phyloP scores from a whole-genome alignment of 1,140 invertebrate genomes.

The Tribolium castaneum region DNA sequence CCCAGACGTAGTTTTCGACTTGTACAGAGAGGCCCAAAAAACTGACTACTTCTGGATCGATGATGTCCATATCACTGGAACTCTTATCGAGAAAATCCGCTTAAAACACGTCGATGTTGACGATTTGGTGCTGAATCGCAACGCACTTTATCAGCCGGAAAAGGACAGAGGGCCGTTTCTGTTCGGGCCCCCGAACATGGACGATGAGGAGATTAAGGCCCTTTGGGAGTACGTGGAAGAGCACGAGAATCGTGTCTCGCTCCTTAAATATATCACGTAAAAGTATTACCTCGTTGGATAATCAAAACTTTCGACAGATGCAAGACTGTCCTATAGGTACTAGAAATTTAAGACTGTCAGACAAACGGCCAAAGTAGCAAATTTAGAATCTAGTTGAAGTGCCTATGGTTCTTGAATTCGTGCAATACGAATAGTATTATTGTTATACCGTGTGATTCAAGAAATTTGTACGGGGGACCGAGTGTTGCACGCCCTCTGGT shows the following conservation, averaged over 20 bases:
- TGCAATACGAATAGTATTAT: conserved; percentile 32
- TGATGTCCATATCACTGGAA: conserved; percentile 84
- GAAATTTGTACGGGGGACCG: neutral
- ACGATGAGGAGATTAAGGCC: conserved; percentile 50
- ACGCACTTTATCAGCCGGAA: no score
- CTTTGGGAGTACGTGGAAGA: conserved; percentile 53
- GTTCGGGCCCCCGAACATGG: conserved; percentile 53
- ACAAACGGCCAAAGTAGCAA: conserved; percentile 12
- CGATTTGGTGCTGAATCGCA: conserved; percentile 50
- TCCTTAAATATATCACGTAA: conserved; percentile 30
- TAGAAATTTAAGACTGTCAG: conserved; percentile 39
- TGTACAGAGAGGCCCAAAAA: conserved; percentile 59
- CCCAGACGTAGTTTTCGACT: conserved; percentile 73
- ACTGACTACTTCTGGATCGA: conserved; percentile 82
- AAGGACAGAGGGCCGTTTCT: conserved; percentile 42
- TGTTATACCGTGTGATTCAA: neutral
- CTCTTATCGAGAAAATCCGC: conserved; percentile 72
- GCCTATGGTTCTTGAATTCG: conserved; percentile 18
- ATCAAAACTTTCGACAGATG: conserved; percentile 30
- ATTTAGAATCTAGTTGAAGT: conserved; percentile 27
- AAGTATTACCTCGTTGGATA: neutral
- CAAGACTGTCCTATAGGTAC: conserved; percentile 37
- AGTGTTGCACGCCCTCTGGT: neutral
- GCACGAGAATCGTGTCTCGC: conserved; percentile 36
- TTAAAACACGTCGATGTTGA: conserved; percentile 67